Percentiles rank a stretch among this genome's conserved stretches.
Conservation (phyloP, 2,797 vertebrate genomes). For the Typhlichthys eigenmanni region DNA sequence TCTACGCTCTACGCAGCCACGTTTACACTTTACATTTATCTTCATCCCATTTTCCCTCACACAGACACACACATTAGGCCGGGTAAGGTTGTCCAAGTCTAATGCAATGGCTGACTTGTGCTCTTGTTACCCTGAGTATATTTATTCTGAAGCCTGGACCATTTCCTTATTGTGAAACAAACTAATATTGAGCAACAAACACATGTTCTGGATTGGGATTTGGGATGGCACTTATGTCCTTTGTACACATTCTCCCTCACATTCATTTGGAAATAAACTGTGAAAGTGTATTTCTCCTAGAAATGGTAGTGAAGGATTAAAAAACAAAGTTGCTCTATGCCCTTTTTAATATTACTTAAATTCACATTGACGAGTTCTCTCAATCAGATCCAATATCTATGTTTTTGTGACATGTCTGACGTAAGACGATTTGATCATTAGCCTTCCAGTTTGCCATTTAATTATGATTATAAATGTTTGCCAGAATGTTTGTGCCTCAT, state of each 20-base stretch:
- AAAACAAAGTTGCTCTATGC: no score
- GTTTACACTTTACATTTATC: slow-evolving; percentile 5
- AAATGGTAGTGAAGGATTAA: no score
- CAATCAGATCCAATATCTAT: no score
- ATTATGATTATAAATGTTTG: no score
- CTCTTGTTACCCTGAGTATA: slow-evolving; percentile 31
- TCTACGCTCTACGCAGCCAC: slow-evolving; percentile 3
- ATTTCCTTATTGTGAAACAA: slow-evolving; percentile 66
- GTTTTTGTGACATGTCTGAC: no score
- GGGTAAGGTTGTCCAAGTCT: slow-evolving; percentile 7
- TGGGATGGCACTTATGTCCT: slow-evolving; percentile 44
- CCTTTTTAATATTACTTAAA: no score
- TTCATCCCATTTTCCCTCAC: slow-evolving; percentile 1
- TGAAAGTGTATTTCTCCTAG: background rate
- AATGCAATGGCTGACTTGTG: slow-evolving; percentile 23
- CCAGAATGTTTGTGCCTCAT: no score
- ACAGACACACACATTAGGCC: background rate
- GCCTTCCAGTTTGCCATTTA: no score
- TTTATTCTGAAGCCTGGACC: slow-evolving; percentile 61
- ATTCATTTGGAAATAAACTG: slow-evolving; percentile 16
- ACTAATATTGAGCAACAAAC: slow-evolving; percentile 67
- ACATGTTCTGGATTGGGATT: slow-evolving; percentile 59
- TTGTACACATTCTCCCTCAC: slow-evolving; percentile 52
- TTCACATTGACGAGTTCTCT: no score
- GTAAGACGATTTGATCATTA: no score